Percentiles rank a stretch among this genome's conserved stretches.
These are phyloP conservation scores for Malaclemys terrapin DNA, from an alignment of 2,113 vertebrate genomes.

Conservation along the genomic window DNA sequence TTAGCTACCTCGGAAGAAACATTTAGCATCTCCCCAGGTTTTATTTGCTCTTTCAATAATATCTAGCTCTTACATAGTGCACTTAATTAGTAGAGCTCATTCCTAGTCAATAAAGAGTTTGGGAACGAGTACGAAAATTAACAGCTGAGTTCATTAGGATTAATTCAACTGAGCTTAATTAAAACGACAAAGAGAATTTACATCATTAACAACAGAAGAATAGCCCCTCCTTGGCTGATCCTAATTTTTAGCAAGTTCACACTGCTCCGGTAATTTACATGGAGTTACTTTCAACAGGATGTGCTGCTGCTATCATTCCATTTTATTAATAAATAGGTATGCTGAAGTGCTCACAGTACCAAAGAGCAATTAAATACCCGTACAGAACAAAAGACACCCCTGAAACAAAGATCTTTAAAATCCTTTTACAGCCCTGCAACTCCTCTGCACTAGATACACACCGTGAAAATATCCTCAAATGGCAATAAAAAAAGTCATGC, in stretches of 20 bases:
- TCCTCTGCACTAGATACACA: not conserved
- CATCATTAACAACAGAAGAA: not conserved
- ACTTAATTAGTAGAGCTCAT: not conserved
- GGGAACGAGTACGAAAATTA: not conserved
- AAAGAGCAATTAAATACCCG: not conserved
- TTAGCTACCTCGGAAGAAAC: rapidly evolving
- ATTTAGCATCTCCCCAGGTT: not conserved
- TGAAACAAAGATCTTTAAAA: not conserved
- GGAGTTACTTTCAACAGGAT: not conserved
- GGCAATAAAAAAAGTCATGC: not conserved
- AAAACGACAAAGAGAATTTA: not conserved
- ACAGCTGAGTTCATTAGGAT: not conserved
- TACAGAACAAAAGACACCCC: not conserved
- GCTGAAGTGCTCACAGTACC: not conserved
- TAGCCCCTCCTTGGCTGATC: not conserved
- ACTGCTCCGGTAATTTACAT: not conserved
- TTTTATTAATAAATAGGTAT: not conserved
- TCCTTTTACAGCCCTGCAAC: not conserved
- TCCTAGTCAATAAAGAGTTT: not conserved
- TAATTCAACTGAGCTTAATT: not conserved
- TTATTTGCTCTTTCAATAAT: no score
- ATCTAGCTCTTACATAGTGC: not conserved
- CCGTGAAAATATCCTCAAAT: not conserved
- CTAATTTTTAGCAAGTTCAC: not conserved
- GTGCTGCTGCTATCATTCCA: rapidly evolving